Base-by-base conservation (phyloP, 2,113 vertebrate genomes). In the Pipra filicauda region DNA sequence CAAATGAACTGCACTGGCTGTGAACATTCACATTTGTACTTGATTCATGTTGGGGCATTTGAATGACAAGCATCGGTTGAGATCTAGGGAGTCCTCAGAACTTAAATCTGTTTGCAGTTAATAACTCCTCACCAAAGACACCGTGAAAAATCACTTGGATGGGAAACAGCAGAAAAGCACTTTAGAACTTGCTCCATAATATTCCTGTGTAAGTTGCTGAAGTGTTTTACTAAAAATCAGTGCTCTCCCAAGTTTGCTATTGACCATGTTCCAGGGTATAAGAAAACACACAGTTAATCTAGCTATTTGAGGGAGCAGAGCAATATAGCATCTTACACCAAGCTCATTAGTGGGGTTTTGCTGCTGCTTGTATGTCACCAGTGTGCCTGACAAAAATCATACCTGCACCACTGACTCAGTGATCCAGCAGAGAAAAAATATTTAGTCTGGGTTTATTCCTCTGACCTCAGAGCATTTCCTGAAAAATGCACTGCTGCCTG, bases 51-150 rank as follows among this genome's bases (percentile, higher is more conserved):
- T 39, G 48, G 65, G 73, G 30, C 8, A 0, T 79, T 92, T 95
- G 86, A 96, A 89, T 84, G 95, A 95, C 95, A 97, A 95, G 90
- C 71, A 55, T 75, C 0, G 21, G 74, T 92, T 93, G n/a, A 82
- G 89, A 92, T 62, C 73, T 85, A 79, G 75, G 48, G 93, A 86
- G 91, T 65, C 77, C 82, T 91, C 88, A 91, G 91, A 66, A 84
- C 78, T 93, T 82, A 91, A 94, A 93, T 96, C 95, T 97, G 96
- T 82, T 95, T 94, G 95, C 92, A 95, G 89, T 93, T 97, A 96
- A 91, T 96, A 96, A 97, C 89, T 96, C 92, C 74, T 77, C 49
- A 88, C 69, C 65, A 93, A 95, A 94, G 1, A 3, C 87, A 93
- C 93, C 19, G 1, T 94, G 87, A 94, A 96, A 97, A 97, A 97